A percentile compares a stretch with the other conserved stretches of the same genome.
phyloP scores from a whole-genome alignment of 2,888 invertebrate species.

The Oegoconia quadripuncta region DNA sequence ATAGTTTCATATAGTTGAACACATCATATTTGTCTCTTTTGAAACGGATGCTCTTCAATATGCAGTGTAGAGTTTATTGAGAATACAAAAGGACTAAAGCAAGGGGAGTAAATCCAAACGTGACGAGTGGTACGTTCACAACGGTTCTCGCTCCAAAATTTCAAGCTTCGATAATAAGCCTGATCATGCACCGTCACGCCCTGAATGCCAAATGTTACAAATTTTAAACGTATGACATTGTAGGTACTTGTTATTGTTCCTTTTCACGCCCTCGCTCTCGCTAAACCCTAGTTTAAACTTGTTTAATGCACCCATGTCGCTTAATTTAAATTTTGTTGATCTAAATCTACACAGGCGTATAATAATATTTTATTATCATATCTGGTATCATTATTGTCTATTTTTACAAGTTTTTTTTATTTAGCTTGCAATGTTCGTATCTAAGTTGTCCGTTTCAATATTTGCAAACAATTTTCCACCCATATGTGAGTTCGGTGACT shows the following conservation, averaged over 20 bases:
- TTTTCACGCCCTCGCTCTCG: conserved; percentile 24
- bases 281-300: conserved; percentile 4
- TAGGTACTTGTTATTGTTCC: conserved; percentile 42
- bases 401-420: too few species aligned
- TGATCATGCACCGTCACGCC: conserved; percentile 70
- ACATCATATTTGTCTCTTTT: background rate
- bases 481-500: too few species aligned
- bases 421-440: too few species aligned
- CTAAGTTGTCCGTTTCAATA: too few species aligned
- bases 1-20: conserved; percentile 1
- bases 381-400: too few species aligned
- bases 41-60: conserved; percentile 1
- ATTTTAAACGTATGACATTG: conserved; percentile 54
- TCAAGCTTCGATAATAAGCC: conserved; percentile 67
- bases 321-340: too few species aligned
- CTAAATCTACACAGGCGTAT: too few species aligned
- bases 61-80: conserved; percentile 2
- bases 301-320: background rate
- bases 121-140: conserved; percentile 51
- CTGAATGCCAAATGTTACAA: conserved; percentile 60
- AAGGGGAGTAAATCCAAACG: conserved; percentile 61
- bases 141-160: conserved; percentile 48
- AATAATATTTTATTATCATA: too few species aligned
- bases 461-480: too few species aligned
- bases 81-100: conserved; percentile 35